These are phyloP conservation scores for Mellilla xanthometata DNA, from an alignment of 2,888 invertebrate species.

Conservation along the genomic window DNA sequence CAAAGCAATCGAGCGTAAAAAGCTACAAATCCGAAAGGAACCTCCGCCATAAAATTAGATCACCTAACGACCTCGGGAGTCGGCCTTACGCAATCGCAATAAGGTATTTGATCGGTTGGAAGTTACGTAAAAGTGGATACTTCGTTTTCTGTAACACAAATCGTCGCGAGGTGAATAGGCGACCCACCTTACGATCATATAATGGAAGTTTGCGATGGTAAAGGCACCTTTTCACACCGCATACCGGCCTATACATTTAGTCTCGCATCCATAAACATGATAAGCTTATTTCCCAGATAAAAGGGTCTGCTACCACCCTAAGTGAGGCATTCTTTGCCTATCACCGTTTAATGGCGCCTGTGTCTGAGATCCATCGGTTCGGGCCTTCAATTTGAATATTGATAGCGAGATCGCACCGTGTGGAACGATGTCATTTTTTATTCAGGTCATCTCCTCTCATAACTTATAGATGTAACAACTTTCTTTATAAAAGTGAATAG, in stretches of 20 bases:
- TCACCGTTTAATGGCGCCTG: conserved; percentile 70
- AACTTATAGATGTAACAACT: conserved; percentile 34
- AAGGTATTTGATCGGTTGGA: conserved; percentile 17
- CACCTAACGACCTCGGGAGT: conserved; percentile 7
- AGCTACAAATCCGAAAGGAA: conserved; percentile 12
- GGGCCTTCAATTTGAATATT: conserved; percentile 75
- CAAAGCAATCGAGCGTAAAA: conserved; percentile 16
- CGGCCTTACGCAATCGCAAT: conserved; percentile 3
- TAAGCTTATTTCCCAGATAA: conserved; percentile 77
- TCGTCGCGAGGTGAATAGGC: conserved; percentile 40
- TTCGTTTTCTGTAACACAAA: conserved; percentile 31
- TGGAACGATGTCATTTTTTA: conserved; percentile 52
- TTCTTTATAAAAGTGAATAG: conserved; percentile 29
- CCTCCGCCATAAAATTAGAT: conserved; percentile 13
- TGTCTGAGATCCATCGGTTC: conserved; percentile 67
- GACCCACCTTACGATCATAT: conserved; percentile 48
- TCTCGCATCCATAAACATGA: conserved; percentile 71
- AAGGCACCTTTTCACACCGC: conserved; percentile 57
- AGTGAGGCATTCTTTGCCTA: conserved; percentile 76
- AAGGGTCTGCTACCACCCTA: conserved; percentile 69
- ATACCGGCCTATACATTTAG: conserved; percentile 58
- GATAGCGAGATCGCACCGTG: conserved; percentile 54
- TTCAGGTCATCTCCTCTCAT: conserved; percentile 48
- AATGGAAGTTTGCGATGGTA: conserved; percentile 61
- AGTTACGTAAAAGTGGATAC: conserved; percentile 14